Base-by-base conservation (phyloP, 2,888 invertebrate genomes). In the Chironomus tentans region DNA sequence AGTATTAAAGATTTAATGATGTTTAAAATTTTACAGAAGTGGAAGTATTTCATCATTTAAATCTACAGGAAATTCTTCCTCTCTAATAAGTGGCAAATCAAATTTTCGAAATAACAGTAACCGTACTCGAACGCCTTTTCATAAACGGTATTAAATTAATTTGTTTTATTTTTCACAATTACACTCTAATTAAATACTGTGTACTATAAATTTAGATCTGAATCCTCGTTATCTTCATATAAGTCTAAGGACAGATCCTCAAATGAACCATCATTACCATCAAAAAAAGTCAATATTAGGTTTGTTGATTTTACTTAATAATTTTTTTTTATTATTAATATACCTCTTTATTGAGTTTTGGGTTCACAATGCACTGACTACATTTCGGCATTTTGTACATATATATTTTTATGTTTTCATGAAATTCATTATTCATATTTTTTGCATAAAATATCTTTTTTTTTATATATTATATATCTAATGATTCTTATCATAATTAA, bases 361-460 rank as follows among this genome's bases (percentile, higher is more conserved):
- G 38, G 38, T 38, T 38, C 38, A 38, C 38, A 38, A 2, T 38
- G 38, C 38, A 38, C 38, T 78, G 79, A 80, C 78, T 69, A 68
- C 68, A 68, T 68, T 68, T 21, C 18, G 21, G 18, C 18, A 15
- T 21, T 61, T 61, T 61, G 15, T 21, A 61, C 18, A 18, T 61
- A 61, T 18, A 56, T 24, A 24, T 24, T 3, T 24, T n/a, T n/a
- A 24, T 24, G 13, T 68, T 56, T 18, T 56, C 56, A 18, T 56
- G 56, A 56, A 7, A 56, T 22, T 56, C 15, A 18, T 56, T 56
- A 56, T 56, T 7, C 3, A 1, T 56, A 56, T 15, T n/a, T 56
- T 56, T 38, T 38, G 38, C 38, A 38, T 38, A 38, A 38, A 2
- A 38, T 38, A n/a, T n/a, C n/a, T n/a, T n/a, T 38, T 10, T 28